Conservation (phyloP, 1,140 invertebrate genomes). For the Caenorhabditis remanei region DNA sequence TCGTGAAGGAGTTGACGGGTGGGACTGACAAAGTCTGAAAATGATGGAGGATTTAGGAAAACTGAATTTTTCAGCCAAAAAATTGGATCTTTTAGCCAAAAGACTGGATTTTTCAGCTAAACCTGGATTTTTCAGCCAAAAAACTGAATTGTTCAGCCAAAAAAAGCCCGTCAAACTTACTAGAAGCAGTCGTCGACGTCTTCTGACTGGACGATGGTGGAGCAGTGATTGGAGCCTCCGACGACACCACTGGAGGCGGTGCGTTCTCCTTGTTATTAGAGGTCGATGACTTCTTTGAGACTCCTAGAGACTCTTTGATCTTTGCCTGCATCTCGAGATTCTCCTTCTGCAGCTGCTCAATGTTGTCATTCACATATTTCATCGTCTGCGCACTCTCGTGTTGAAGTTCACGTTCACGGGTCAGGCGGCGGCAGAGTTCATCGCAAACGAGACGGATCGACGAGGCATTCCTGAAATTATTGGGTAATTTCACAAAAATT, state of each 20-base stretch:
- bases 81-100: too few species aligned
- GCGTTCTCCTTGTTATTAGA: neutral
- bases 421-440: conserved; percentile 2
- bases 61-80: too few species aligned
- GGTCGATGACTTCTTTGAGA: neutral
- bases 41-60: neutral
- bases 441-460: conserved; percentile 30
- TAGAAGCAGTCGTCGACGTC: too few species aligned
- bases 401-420: neutral
- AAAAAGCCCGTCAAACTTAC: too few species aligned
- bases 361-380: conserved; percentile 1
- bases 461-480: neutral
- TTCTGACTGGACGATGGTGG: too few species aligned
- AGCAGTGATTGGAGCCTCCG: too few species aligned
- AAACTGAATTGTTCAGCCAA: too few species aligned
- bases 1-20: conserved; percentile 38
- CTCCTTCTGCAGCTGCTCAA: neutral
- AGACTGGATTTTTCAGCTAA: too few species aligned
- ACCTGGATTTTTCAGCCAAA: too few species aligned
- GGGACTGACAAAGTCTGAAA: conserved; percentile 10
- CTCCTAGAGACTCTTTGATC: neutral
- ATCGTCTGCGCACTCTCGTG: neutral
- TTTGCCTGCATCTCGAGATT: neutral
- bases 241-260: neutral
- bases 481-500: too few species aligned